Conservation (phyloP, 2,888 invertebrate species). For the Diaprepes abbreviatus region DNA sequence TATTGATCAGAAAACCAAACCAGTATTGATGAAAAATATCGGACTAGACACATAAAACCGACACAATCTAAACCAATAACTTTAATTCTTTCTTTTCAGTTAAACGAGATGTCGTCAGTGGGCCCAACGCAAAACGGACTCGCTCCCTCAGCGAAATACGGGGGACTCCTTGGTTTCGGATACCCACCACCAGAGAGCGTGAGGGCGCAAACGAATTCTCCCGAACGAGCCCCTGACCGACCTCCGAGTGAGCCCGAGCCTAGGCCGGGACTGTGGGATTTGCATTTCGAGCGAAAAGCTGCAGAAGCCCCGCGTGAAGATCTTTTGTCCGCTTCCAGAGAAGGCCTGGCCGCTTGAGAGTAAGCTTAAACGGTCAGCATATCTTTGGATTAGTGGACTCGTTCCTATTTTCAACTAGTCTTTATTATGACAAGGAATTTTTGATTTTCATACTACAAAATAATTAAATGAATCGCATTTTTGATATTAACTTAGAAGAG, state of each 20-base stretch:
- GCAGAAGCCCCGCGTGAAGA: slow-evolving; percentile 66
- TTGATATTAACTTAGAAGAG: neutral
- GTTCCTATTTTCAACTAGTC: slow-evolving; percentile 70
- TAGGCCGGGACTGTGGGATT: slow-evolving; percentile 69
- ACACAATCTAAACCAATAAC: slow-evolving; percentile 10
- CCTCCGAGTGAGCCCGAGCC: slow-evolving; percentile 67
- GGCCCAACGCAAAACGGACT: slow-evolving; percentile 79
- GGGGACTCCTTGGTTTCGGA: slow-evolving; percentile 83
- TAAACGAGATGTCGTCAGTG: slow-evolving; percentile 85
- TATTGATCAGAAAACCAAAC: too few relatives aligned
- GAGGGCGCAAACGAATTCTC: slow-evolving; percentile 72
- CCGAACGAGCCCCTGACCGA: slow-evolving; percentile 68
- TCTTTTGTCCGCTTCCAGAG: slow-evolving; percentile 77
- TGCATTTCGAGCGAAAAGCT: slow-evolving; percentile 72
- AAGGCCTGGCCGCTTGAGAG: slow-evolving; percentile 79
- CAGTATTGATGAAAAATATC: too few relatives aligned
- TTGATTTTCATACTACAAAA: neutral
- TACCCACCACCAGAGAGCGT: slow-evolving; percentile 72
- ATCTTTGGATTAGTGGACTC: slow-evolving; percentile 60
- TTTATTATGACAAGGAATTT: slow-evolving; percentile 51
- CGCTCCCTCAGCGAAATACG: slow-evolving; percentile 75
- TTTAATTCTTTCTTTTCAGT: slow-evolving; percentile 68
- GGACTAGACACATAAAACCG: too few relatives aligned
- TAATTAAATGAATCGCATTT: slow-evolving; percentile 7
- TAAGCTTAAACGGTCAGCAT: neutral